Evolutionary conservation across 2,888 invertebrate genomes (phyloP).

Genomic region (Tortrix viridana): DNA sequence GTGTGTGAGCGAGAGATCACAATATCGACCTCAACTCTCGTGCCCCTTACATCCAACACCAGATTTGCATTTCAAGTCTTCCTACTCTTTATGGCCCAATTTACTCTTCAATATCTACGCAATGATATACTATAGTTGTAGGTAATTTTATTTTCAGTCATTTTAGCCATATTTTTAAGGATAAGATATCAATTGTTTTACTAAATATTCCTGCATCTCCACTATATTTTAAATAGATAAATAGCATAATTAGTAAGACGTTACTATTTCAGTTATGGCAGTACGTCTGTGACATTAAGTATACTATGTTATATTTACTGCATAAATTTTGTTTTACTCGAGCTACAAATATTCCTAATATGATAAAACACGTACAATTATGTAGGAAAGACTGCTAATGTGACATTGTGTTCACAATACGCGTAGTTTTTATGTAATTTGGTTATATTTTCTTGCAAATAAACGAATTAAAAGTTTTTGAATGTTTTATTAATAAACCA

Average conservation of each 20-base stretch:
- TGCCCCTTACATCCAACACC: conserved; percentile 38
- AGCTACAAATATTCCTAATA: conserved; percentile 47
- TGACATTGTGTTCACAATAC: conserved; percentile 54
- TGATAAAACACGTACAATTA: conserved; percentile 46
- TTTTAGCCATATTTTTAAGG: conserved; percentile 55
- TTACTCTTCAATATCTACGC: conserved; percentile 33
- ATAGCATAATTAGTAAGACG: conserved; percentile 40
- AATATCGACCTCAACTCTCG: background rate
- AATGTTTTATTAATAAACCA: conserved; percentile 51
- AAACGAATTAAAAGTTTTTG: conserved; percentile 56
- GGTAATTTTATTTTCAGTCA: conserved; percentile 51
- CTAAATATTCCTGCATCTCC: conserved; percentile 46
- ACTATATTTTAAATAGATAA: conserved; percentile 44
- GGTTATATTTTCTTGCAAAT: conserved; percentile 59
- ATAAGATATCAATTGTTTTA: conserved; percentile 40
- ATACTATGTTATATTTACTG: conserved; percentile 40
- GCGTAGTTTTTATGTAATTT: conserved; percentile 47
- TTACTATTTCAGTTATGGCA: conserved; percentile 39
- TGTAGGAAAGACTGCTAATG: conserved; percentile 59
- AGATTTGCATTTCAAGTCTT: conserved; percentile 51
- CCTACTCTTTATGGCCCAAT: conserved; percentile 36
- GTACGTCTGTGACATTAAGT: conserved; percentile 46
- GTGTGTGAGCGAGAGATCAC: background rate
- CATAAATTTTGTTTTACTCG: conserved; percentile 38
- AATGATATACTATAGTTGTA: conserved; percentile 42